Evolutionary conservation across 2,113 vertebrate genomes (phyloP).

Genomic region (Mormyrus lacerda): DNA sequence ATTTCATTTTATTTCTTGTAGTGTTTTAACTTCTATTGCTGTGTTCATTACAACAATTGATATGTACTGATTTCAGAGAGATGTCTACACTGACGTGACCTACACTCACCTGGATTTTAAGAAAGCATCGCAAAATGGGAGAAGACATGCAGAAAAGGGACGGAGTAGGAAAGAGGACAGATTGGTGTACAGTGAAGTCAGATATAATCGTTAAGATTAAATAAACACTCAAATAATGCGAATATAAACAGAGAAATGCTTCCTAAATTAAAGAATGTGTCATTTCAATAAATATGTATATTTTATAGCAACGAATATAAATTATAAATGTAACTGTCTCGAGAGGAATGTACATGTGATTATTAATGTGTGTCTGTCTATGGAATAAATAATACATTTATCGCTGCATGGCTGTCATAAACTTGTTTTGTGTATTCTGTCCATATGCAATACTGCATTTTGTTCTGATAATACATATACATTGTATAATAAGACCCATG

Average conservation of each 20-base stretch:
- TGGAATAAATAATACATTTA: not conserved
- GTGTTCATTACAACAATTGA: not conserved
- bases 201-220: not conserved
- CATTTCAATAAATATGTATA: not conserved
- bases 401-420: not conserved
- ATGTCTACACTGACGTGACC: not conserved
- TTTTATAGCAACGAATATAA: not conserved
- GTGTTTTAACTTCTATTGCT: not conserved
- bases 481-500: not conserved
- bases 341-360: not conserved
- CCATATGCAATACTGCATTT: not conserved
- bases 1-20: not conserved
- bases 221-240: not conserved
- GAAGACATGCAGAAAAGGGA: not conserved
- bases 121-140: not conserved
- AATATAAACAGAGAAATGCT: not conserved
- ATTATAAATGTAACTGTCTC: not conserved
- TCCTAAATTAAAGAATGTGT: not conserved
- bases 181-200: slow-evolving; percentile 21
- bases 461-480: not conserved
- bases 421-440: not conserved
- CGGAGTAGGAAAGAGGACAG: not conserved
- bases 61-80: not conserved
- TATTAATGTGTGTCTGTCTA: not conserved
- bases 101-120: slow-evolving; percentile 6